phyloP scores from a whole-genome alignment of 1,140 invertebrate genomes.

The Platorchestia sp. region DNA sequence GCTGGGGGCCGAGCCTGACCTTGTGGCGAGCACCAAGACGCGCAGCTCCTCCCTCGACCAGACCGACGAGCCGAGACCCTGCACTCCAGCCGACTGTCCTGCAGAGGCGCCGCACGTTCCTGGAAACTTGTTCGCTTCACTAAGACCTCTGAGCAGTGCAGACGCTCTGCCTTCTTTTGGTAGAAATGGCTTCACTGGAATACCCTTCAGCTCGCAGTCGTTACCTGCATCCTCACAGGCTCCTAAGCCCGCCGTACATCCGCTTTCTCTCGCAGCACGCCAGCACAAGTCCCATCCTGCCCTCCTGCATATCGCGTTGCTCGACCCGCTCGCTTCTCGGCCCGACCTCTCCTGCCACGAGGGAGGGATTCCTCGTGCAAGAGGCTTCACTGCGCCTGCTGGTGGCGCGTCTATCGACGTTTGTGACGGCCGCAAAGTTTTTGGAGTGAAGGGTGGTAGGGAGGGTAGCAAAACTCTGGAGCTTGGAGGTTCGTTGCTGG shows the following conservation, averaged over 20 bases:
- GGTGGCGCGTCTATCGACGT: neutral
- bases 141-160: neutral
- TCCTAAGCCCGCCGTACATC: conserved; percentile 22
- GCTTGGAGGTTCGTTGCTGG: neutral
- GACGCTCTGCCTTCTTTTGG: neutral
- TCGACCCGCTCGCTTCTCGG: neutral
- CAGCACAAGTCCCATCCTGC: conserved; percentile 36
- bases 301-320: neutral
- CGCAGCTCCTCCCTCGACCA: conserved; percentile 71
- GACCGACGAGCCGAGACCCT: conserved; percentile 58
- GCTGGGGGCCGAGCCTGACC: conserved; percentile 82
- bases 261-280: neutral
- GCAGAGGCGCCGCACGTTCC: neutral
- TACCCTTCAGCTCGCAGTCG: conserved; percentile 57
- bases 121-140: neutral
- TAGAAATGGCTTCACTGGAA: neutral
- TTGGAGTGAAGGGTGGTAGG: neutral
- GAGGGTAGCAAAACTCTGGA: neutral
- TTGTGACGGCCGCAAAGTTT: neutral
- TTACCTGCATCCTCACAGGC: conserved; percentile 59
- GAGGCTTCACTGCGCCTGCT: neutral
- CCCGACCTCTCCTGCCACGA: neutral
- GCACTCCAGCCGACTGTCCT: conserved; percentile 47
- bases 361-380: neutral
- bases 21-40: conserved; percentile 91